phyloP scores from a whole-genome alignment of 2,113 vertebrate genomes.

The Telmatochromis bifrenatus region DNA sequence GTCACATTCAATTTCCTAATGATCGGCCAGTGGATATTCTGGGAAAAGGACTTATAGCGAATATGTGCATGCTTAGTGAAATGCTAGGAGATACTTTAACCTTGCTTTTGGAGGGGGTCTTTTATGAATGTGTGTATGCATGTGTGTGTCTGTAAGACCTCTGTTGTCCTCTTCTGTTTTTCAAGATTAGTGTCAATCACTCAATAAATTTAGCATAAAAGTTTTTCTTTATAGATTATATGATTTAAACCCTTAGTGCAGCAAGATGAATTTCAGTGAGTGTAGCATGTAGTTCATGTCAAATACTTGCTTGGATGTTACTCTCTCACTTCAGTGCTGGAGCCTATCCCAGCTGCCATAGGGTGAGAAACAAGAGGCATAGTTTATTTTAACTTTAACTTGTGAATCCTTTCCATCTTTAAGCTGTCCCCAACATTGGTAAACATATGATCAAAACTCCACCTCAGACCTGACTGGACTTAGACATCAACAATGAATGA shows the following conservation, averaged over 20 bases:
- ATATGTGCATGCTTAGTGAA: conserved; percentile 53
- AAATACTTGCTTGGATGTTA: background rate
- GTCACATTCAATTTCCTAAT: conserved; percentile 38
- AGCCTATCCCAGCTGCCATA: background rate
- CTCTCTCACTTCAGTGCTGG: background rate
- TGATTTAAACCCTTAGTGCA: background rate
- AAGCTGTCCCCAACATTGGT: conserved; percentile 45
- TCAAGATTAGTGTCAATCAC: background rate
- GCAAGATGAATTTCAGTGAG: background rate
- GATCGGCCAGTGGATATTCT: conserved; percentile 32
- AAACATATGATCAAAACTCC: conserved; percentile 54
- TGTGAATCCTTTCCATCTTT: background rate
- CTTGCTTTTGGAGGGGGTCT: background rate
- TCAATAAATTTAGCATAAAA: background rate
- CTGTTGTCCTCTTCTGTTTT: background rate
- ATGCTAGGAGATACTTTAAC: conserved; percentile 44
- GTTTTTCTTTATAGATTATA: background rate
- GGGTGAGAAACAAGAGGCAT: background rate
- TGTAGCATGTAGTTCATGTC: background rate
- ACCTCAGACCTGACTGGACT: background rate
- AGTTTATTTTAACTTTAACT: background rate
- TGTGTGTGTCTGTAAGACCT: background rate
- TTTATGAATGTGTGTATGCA: background rate
- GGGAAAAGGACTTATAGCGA: conserved; percentile 22
- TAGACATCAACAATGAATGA: conserved; percentile 25